Percentiles rank a stretch among this genome's conserved stretches.
Conservation (phyloP, 1,140 invertebrate genomes). For the Neodiprion pinetum region DNA sequence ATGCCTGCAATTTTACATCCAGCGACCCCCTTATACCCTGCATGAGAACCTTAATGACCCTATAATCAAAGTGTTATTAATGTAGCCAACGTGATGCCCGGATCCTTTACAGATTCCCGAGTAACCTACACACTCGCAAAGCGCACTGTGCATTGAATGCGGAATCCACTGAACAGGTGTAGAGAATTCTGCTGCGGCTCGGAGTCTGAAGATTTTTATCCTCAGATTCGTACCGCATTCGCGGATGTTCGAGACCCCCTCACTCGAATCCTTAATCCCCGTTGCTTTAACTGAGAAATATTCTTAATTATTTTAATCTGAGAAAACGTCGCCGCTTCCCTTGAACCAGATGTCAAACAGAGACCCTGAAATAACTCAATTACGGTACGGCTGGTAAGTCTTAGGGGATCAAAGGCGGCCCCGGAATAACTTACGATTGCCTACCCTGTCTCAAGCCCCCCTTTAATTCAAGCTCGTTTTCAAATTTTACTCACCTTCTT, state of each 20-base stretch:
- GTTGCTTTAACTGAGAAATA: background rate
- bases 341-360: background rate
- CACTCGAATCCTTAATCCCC: background rate
- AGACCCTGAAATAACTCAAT: background rate
- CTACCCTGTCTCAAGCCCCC: background rate
- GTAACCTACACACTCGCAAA: too few species aligned
- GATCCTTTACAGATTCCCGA: background rate
- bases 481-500: background rate
- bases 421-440: background rate
- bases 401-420: background rate
- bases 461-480: background rate
- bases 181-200: too few species aligned
- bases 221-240: too few species aligned
- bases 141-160: too few species aligned
- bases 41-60: background rate
- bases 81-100: background rate
- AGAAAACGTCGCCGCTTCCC: background rate
- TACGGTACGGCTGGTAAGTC: background rate
- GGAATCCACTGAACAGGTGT: too few species aligned
- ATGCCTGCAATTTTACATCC: background rate
- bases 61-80: background rate
- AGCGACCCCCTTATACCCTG: background rate
- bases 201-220: too few species aligned
- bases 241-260: background rate
- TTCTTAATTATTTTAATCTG: background rate